phyloP scores from a whole-genome alignment of 2,113 vertebrate species.

The Clarias gariepinus region DNA sequence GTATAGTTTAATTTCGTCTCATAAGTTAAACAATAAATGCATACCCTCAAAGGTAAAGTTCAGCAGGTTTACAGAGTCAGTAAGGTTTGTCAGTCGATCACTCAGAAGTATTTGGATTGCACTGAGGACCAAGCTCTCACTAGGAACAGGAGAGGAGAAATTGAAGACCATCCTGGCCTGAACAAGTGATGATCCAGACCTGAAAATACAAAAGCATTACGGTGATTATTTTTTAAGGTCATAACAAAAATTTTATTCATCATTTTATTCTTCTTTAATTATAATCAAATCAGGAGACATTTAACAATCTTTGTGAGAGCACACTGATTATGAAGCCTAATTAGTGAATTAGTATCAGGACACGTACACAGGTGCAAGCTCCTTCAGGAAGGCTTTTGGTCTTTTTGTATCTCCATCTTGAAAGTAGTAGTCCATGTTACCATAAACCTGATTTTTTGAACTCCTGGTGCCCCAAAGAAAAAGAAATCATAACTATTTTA shows the following conservation, averaged over 20 bases:
- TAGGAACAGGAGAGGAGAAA: not conserved
- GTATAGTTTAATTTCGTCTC: not conserved
- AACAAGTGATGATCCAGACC: too few relatives aligned
- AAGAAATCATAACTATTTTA: not conserved
- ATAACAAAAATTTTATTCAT: not conserved
- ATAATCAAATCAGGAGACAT: not conserved
- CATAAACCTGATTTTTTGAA: too few relatives aligned
- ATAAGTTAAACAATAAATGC: not conserved
- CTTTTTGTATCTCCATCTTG: too few relatives aligned
- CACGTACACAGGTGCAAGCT: too few relatives aligned
- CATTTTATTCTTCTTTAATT: not conserved
- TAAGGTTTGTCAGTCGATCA: not conserved
- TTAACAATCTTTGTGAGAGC: not conserved
- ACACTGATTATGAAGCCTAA: not conserved
- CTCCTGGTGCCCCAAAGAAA: too few relatives aligned
- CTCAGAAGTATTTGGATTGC: not conserved
- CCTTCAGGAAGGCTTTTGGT: too few relatives aligned
- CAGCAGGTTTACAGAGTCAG: not conserved
- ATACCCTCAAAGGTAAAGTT: constrained; percentile 17
- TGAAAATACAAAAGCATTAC: not conserved
- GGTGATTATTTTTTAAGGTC: not conserved
- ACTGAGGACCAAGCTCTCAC: constrained; percentile 1
- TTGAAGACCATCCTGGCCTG: constrained; percentile 14
- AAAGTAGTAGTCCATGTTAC: too few relatives aligned
- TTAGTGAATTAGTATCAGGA: too few relatives aligned